Percentiles rank a stretch among this genome's conserved stretches.
Conservation (phyloP, 2,797 vertebrate species). For the Podarcis siculus region DNA sequence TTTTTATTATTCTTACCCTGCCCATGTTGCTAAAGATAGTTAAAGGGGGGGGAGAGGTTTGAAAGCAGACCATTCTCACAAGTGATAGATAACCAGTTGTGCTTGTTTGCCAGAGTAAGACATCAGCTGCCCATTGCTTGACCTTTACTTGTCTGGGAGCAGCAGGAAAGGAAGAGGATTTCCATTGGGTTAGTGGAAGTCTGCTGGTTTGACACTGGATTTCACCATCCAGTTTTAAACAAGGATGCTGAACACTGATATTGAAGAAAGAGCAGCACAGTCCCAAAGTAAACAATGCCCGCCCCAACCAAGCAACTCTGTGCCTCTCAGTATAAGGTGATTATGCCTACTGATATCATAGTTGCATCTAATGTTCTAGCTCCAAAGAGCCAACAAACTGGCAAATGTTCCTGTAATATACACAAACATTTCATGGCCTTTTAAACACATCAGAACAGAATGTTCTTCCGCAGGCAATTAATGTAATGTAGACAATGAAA, state of each 20-base stretch:
- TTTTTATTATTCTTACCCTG: no score
- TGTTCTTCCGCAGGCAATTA: constrained; percentile 19
- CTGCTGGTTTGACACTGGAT: no score
- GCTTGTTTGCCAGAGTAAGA: no score
- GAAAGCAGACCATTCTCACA: no score
- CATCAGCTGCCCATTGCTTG: no score
- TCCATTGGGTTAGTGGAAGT: no score
- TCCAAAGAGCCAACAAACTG: not conserved
- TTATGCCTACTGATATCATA: not conserved
- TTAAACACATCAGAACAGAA: constrained; percentile 18
- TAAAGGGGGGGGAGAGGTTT: no score
- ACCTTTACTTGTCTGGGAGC: no score
- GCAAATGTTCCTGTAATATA: constrained; percentile 34
- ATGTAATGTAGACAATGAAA: not conserved
- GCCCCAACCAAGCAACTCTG: constrained; percentile 43
- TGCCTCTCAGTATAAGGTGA: constrained; percentile 20
- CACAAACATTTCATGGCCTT: constrained; percentile 31
- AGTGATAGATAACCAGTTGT: no score
- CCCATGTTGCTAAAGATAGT: no score
- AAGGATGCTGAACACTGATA: not conserved
- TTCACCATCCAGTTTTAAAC: constrained; percentile 22
- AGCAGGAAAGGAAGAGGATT: no score
- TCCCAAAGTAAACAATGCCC: constrained; percentile 22
- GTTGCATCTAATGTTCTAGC: not conserved
- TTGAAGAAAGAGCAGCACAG: constrained; percentile 17